Conservation (phyloP, 2,113 vertebrate genomes). For the Axis porcinus region DNA sequence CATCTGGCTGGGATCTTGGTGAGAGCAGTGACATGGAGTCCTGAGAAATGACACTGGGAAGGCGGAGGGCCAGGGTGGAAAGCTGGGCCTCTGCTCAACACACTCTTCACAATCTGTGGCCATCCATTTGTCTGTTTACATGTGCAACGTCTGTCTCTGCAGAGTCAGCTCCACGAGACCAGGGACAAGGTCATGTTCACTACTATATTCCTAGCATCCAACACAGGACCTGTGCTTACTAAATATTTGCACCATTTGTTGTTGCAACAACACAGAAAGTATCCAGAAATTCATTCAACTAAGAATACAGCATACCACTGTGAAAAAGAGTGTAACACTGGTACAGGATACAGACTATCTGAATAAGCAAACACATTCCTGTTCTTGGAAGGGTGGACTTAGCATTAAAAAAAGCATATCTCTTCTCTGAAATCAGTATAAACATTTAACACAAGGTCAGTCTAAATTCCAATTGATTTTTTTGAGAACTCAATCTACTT, state of each 20-base stretch:
- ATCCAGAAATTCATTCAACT: background rate
- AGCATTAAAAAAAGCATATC: background rate
- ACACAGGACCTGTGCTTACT: background rate
- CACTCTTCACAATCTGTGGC: background rate
- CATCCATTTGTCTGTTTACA: background rate
- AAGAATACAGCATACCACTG: background rate
- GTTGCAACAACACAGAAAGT: background rate
- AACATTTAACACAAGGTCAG: background rate
- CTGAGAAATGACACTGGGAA: background rate
- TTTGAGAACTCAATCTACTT: background rate
- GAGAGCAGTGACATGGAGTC: background rate
- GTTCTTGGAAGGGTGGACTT: background rate
- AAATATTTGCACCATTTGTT: background rate
- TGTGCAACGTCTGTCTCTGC: background rate
- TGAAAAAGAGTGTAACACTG: background rate
- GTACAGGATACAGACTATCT: background rate
- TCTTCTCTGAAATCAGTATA: background rate
- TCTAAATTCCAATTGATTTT: conserved; percentile 13
- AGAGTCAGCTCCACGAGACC: background rate
- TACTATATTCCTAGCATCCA: background rate
- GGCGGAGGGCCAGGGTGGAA: conserved; percentile 24
- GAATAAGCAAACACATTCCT: background rate
- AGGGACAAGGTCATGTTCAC: background rate
- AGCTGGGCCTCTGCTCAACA: background rate
- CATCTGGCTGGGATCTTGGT: conserved; percentile 22